Evolutionary conservation across 2,888 invertebrate species (phyloP), one percentile per base, ranked within the genome.

Genomic region (Orgyia antiqua): DNA sequence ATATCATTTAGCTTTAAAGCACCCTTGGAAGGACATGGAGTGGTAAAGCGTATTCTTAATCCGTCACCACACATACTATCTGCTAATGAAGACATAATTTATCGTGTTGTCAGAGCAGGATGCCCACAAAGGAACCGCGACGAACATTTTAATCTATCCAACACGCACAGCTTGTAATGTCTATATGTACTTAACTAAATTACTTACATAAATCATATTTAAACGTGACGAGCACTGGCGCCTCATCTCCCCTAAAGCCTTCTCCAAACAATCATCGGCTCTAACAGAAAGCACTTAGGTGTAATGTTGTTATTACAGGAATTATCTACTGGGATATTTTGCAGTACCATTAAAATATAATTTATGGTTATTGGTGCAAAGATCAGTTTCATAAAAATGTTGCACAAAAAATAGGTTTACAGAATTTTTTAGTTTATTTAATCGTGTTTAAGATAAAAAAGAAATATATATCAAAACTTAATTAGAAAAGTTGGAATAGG

Each of bases 151-250:
- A 82, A 83, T 83, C 72, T 79, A 74, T 74, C 72, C 67, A 36
- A 66, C 59, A 55, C 60, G 51, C 54, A 59, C 55, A 60, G 62
- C 68, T 62, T 64, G 62, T 83, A 76, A 82, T 78, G 73, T 75
- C 75, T 79, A 69, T 74, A 77, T 78, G 77, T 82, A 82, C 80
- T 83, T 80, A 78, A 80, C 72, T 74, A 83, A 84, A 83, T 84
- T 83, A 83, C 84, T 79, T 73, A 78, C 79, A 84, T 84, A 84
- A 83, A 83, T 84, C 84, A 84, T 84, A 83, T 83, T 79, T 78
- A 75, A 82, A 82, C 78, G 82, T 80, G 79, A 80, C 71, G 79
- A 82, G 57, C 64, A 60, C 57, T 49, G 58, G 62, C 67, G 65
- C 64, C 62, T 57, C 35, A 39, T 38, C 45, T 37, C 42, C 51